These are phyloP conservation scores for Corapipo altera DNA, from an alignment of 2,113 vertebrate genomes.

Conservation along the genomic window DNA sequence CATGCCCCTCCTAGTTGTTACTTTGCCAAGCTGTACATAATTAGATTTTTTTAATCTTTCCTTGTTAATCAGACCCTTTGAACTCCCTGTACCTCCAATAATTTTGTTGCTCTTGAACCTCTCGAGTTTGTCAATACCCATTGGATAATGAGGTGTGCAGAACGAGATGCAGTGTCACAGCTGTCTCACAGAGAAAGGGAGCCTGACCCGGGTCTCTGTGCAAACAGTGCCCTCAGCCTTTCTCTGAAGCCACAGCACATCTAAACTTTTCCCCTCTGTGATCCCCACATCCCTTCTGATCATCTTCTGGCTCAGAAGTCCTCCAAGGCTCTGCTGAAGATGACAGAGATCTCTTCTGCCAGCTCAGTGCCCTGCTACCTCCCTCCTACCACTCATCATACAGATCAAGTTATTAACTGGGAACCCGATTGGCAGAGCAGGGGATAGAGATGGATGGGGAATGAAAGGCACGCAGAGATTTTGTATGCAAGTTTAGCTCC, in stretches of 20 bases:
- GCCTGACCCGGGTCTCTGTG: fast-evolving
- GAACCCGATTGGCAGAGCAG: background rate
- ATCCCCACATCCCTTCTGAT: background rate
- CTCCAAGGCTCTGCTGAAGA: background rate
- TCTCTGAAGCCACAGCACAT: background rate
- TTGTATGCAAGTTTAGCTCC: slow-evolving; percentile 19
- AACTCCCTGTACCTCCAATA: background rate
- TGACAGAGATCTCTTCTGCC: slow-evolving; percentile 27
- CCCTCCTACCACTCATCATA: background rate
- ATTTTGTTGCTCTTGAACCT: background rate
- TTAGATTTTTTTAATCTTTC: background rate
- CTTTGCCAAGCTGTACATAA: slow-evolving; percentile 33
- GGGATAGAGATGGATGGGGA: background rate
- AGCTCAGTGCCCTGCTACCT: background rate
- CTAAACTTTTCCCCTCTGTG: background rate
- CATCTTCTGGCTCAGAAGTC: background rate
- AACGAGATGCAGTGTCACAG: background rate
- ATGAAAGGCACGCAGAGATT: slow-evolving; percentile 7
- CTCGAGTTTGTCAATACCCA: background rate
- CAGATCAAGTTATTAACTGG: background rate
- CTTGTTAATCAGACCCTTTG: slow-evolving; percentile 15
- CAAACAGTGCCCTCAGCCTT: background rate
- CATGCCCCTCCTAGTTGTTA: background rate
- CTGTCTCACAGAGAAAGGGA: background rate
- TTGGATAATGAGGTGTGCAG: background rate